Conservation (phyloP, 2,113 vertebrate species). For the Pseudopodoces humilis region DNA sequence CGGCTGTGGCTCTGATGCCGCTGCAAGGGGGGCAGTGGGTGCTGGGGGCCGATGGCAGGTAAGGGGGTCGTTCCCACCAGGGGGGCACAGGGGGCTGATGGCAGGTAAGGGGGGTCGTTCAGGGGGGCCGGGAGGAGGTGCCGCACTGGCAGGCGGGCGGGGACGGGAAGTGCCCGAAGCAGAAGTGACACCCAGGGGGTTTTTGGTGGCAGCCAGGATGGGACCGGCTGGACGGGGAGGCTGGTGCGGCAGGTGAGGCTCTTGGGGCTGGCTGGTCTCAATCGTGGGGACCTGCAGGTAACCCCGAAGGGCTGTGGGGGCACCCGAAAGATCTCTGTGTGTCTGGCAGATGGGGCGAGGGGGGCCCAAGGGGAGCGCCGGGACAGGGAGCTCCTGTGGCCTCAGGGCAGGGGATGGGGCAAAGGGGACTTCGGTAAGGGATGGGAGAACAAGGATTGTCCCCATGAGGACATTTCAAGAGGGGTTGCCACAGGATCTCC, state of each 20-base stretch:
- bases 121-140: background rate
- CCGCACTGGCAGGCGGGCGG: fast-evolving
- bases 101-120: background rate
- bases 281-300: fast-evolving
- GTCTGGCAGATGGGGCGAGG: background rate
- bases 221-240: background rate
- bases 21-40: background rate
- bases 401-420: background rate
- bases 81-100: fast-evolving
- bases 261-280: background rate
- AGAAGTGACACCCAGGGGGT: background rate
- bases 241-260: background rate
- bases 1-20: fast-evolving
- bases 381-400: background rate
- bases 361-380: background rate
- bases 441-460: background rate
- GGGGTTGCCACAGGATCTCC: background rate
- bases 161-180: background rate
- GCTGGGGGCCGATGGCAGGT: background rate
- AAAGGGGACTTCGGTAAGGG: background rate
- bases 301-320: fast-evolving
- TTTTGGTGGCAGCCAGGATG: background rate
- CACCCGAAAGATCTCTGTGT: fast-evolving
- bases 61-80: background rate
- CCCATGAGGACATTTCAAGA: background rate